These are phyloP conservation scores for Pelodiscus sinensis DNA, from an alignment of 2,113 vertebrate genomes.

Conservation along the genomic window DNA sequence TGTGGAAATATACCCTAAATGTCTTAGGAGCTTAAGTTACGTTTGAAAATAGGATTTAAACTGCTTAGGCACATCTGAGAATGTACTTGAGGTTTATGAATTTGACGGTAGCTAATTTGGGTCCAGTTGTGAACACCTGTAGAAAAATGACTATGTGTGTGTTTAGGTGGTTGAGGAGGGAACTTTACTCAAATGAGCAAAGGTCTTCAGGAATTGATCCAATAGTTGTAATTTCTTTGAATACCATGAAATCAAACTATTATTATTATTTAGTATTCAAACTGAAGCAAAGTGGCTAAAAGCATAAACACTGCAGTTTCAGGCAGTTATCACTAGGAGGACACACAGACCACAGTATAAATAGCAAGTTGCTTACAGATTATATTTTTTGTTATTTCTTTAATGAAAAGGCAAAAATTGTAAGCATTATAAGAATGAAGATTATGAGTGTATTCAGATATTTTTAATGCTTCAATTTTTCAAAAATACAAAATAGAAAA, in stretches of 20 bases:
- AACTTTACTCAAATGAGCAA: too few relatives aligned
- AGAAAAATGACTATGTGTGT: too few relatives aligned
- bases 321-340: slow-evolving; percentile 71
- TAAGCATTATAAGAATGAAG: neutral
- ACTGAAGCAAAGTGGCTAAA: neutral
- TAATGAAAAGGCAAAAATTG: neutral
- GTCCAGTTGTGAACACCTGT: too few relatives aligned
- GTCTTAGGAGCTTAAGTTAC: too few relatives aligned
- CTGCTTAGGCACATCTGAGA: too few relatives aligned
- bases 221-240: too few relatives aligned
- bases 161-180: too few relatives aligned
- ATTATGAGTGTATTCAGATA: neutral
- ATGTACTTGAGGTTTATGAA: too few relatives aligned
- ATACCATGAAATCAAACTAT: neutral
- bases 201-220: too few relatives aligned
- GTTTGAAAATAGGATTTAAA: too few relatives aligned
- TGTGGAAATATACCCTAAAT: too few relatives aligned
- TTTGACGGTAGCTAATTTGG: too few relatives aligned
- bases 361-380: slow-evolving; percentile 31
- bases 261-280: slow-evolving; percentile 5
- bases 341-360: slow-evolving; percentile 65
- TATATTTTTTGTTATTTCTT: neutral
- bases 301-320: slow-evolving; percentile 57
- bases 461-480: neutral
- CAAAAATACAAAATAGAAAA: neutral